Base-by-base conservation (phyloP, 2,888 invertebrate species). In the Dicyrtoma fusca region DNA sequence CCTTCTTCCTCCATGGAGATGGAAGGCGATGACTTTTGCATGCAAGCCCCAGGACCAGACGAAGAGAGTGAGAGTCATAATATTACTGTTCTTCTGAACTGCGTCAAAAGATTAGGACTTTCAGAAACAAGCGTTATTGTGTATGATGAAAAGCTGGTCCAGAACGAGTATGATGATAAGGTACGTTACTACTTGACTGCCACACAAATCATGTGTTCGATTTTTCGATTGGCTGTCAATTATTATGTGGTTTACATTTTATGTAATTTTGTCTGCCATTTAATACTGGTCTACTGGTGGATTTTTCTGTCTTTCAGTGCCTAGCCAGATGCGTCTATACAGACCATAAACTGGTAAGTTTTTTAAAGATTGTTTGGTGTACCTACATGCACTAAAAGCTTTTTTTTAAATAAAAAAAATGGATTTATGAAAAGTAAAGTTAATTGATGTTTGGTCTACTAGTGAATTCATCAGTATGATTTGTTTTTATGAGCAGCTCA, bases 151-250 rank as follows among this genome's bases (percentile, higher is more conserved):
- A 57, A 6, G 3, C 25, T 57, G 23, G 57, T 8, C 1, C 23
- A 57, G n/a, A 26, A 26, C 23, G 57, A 26, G 25, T 74, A 65
- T 26, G 59, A 74, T 14, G 74, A 74, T 45, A 65, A 71, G 59
- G 74, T 74, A 62, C 11, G 44, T 17, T n/a, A n/a, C n/a, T n/a
- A n/a, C n/a, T n/a, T n/a, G n/a, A n/a, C 17, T 55, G 19, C 34
- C 34, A 57, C 13, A n/a, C 57, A 26, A 53, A 53, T 49, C 49
- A 34, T 8, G 34, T 19, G 55, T 23, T 55, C 19, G 55, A 55
- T 17, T 49, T 49, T 49, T 49, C 19, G n/a, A n/a, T 19, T n/a
- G n/a, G n/a, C n/a, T n/a, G n/a, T n/a, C n/a, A n/a, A n/a, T n/a
- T n/a, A n/a, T n/a, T n/a, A n/a, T n/a, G n/a, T n/a, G n/a, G n/a